Evolutionary conservation across 1,140 invertebrate species (phyloP), one percentile per base, ranked within the genome.

Genomic region (Drosophila rhopaloa): DNA sequence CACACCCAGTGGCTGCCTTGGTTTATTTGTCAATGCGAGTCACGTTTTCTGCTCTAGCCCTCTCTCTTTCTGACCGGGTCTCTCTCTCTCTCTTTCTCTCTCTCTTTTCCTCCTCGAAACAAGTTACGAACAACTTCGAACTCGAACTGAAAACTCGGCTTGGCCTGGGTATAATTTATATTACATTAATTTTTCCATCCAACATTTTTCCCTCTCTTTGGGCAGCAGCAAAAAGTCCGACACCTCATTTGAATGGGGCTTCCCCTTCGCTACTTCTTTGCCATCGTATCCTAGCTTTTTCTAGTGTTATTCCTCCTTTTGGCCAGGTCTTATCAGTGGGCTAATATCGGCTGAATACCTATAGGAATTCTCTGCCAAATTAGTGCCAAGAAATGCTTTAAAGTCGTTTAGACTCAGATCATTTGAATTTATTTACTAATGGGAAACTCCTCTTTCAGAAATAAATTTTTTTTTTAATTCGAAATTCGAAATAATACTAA

Each of bases 1-100:
- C 66, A 76, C 60, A 84, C 55, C 59, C 63, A 70, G 66, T 24
- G 55, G 53, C 81, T 79, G 62, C 76, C 78, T 89, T 88, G 80
- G 56, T 88, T 89, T 89, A 84, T 89, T 89, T 89, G 81, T 77
- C 80, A 89, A 89, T 89, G 77, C 84, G 63, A 90, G 84, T 89
- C 84, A 89, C 84, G 84, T 89, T 89, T 89, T 86, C 68, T 58
- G 46, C 57, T 37, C 57, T 37, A 74, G 60, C 71, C 58, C 46
- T 38, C 48, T 38, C 48, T 47, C 65, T 37, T 35, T 27, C 16
- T 19, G 38, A 32, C 41, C 38, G 51, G 11, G 9, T 58, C 37
- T 38, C 10, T 13, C 9, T 10, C 37, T 32, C 16, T 16, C 16
- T 16, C 16, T 16, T 1, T 16, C 16, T 1, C 16, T 16, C n/a